phyloP scores from a whole-genome alignment of 2,113 vertebrate genomes.

The Anarhynchus alexandrinus region DNA sequence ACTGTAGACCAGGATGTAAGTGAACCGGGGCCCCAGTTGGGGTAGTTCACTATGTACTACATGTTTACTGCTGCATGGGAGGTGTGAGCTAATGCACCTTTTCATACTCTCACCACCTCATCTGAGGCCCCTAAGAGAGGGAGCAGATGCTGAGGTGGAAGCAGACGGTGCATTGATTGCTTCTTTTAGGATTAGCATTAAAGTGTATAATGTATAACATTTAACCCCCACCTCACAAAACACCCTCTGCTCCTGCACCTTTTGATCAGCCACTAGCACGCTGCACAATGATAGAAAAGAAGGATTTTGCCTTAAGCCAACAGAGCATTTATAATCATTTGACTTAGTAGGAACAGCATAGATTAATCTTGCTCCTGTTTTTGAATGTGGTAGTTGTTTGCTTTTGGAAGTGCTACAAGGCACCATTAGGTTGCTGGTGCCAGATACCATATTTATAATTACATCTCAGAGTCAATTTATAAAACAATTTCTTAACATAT shows the following conservation, averaged over 20 bases:
- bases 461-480: background rate
- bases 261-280: background rate
- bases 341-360: background rate
- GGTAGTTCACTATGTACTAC: background rate
- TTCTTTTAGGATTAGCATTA: constrained; percentile 8
- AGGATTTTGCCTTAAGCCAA: constrained; percentile 11
- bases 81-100: background rate
- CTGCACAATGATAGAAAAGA: background rate
- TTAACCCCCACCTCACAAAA: background rate
- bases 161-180: background rate
- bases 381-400: background rate
- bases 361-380: constrained; percentile 27
- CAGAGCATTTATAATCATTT: background rate
- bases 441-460: constrained; percentile 1
- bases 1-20: background rate
- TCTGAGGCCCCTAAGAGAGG: background rate
- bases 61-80: background rate
- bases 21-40: background rate
- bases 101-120: background rate
- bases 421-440: background rate
- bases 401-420: constrained; percentile 9
- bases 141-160: background rate
- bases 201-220: background rate
- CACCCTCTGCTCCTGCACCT: background rate
- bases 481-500: background rate